Conservation (phyloP, 2,888 invertebrate genomes). For the Andricus curvator region DNA sequence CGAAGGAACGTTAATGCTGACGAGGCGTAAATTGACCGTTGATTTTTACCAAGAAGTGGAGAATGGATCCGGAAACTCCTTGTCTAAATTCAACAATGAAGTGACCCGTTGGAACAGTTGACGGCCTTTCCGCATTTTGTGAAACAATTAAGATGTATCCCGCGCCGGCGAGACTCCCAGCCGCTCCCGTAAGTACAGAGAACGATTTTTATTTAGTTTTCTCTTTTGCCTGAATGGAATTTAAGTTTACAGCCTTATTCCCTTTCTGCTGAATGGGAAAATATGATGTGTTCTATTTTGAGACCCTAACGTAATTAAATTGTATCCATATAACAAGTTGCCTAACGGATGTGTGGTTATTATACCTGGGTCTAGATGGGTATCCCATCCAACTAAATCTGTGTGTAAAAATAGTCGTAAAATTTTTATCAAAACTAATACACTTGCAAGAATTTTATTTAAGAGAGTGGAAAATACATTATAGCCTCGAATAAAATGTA, state of each 20-base stretch:
- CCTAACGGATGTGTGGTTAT: too few species aligned
- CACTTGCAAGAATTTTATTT: too few species aligned
- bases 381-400: too few species aligned
- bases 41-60: conserved; percentile 52
- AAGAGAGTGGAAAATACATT: too few species aligned
- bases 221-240: conserved; percentile 21
- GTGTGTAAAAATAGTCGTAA: too few species aligned
- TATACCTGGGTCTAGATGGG: too few species aligned
- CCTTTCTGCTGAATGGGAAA: too few species aligned
- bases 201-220: conserved; percentile 41
- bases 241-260: not conserved
- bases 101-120: conserved; percentile 63
- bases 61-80: conserved; percentile 54
- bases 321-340: too few species aligned
- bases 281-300: too few species aligned
- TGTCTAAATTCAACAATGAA: conserved; percentile 63
- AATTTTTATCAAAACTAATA: too few species aligned
- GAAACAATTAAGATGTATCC: conserved; percentile 83
- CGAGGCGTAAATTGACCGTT: conserved; percentile 52
- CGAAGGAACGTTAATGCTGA: conserved; percentile 58
- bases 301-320: too few species aligned
- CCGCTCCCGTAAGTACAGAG: conserved; percentile 84
- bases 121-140: conserved; percentile 54
- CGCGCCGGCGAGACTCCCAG: conserved; percentile 87
- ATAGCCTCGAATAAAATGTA: too few species aligned